phyloP scores from a whole-genome alignment of 2,797 vertebrate genomes.

The Oreochromis mossambicus region DNA sequence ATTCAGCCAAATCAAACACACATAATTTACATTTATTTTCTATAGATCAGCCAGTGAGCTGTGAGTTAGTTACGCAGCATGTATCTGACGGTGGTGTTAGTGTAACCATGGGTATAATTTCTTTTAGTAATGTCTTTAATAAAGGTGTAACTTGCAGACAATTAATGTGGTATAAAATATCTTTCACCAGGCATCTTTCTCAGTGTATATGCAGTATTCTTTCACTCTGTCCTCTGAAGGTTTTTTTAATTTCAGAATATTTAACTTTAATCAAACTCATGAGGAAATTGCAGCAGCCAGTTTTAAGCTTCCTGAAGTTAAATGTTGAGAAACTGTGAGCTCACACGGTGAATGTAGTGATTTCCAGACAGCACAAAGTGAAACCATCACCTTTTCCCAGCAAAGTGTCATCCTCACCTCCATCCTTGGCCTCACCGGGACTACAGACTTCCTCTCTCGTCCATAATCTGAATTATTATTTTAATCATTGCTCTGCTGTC shows the following conservation, averaged over 20 bases:
- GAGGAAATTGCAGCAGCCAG: neutral
- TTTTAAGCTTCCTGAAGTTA: neutral
- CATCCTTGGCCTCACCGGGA: neutral
- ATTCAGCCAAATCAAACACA: neutral
- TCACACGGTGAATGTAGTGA: neutral
- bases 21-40: neutral
- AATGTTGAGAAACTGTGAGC: neutral
- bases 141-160: neutral
- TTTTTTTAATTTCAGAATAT: neutral
- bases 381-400: neutral
- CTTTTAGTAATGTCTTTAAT: neutral
- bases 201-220: neutral
- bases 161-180: neutral
- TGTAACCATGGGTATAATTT: neutral
- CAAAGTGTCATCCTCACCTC: neutral
- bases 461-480: slow-evolving; percentile 14
- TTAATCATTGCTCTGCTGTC: slow-evolving; percentile 4
- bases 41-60: neutral
- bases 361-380: neutral
- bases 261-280: neutral
- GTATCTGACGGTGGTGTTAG: neutral
- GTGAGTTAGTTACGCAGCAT: neutral
- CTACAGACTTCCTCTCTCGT: neutral
- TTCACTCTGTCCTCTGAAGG: neutral
- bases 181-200: neutral